phyloP scores from a whole-genome alignment of 2,797 vertebrate genomes.

The Phataginus tetradactyla region DNA sequence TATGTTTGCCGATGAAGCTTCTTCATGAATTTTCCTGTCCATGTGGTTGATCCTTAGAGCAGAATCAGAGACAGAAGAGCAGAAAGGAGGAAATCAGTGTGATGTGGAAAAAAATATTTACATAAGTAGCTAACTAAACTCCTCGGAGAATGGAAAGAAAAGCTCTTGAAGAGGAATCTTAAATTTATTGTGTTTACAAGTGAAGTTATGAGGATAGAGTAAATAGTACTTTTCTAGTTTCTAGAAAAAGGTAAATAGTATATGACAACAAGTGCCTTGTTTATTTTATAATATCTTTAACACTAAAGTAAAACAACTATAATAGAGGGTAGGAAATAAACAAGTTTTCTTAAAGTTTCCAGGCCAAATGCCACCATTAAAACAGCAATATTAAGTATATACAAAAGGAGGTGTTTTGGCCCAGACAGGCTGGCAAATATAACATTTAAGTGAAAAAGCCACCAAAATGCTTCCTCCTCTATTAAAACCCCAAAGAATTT shows the following conservation, averaged over 20 bases:
- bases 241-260: neutral
- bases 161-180: neutral
- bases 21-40: neutral
- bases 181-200: neutral
- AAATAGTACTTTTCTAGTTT: neutral
- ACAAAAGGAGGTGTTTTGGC: slow-evolving; percentile 58
- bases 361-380: slow-evolving; percentile 69
- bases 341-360: slow-evolving; percentile 49
- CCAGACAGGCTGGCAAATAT: slow-evolving; percentile 56
- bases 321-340: neutral
- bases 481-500: slow-evolving; percentile 79
- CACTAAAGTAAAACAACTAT: neutral
- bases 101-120: neutral
- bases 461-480: slow-evolving; percentile 64
- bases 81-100: neutral
- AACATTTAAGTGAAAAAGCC: slow-evolving; percentile 70
- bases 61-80: neutral
- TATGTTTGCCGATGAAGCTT: neutral
- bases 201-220: slow-evolving; percentile 24
- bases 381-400: neutral
- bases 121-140: neutral
- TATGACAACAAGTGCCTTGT: neutral
- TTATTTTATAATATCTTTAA: slow-evolving; percentile 67
- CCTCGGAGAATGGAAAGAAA: neutral
- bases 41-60: neutral